Base-by-base conservation (phyloP, 2,113 vertebrate species). In the Corythornis madagascariensis region DNA sequence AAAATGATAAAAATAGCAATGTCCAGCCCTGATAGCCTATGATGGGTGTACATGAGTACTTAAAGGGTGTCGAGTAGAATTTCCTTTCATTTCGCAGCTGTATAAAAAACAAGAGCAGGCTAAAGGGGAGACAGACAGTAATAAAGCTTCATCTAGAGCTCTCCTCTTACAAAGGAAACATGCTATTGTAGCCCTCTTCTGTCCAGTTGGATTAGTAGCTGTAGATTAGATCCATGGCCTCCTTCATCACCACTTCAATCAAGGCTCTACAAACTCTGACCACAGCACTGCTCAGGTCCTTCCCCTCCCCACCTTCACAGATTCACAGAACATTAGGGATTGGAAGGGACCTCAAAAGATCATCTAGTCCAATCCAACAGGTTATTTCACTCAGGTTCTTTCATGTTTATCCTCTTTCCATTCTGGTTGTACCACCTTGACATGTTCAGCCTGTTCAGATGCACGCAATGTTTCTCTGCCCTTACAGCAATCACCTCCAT, bases 111-210 rank as follows among this genome's bases (percentile, higher is more conserved):
- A 77, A 57, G 31, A 94, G 53, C 57, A 82, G 50, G 16, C 52
- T 63, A 84, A 53, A 86, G 77, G 9, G 22, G n/a, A 73, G 11
- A 33, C 11, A 83, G 55, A 25, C 10, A 50, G 42, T 60, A 71
- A 29, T 24, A 70, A 82, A 87, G 50, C 48, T 74, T 43, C 35
- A 89, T 52, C 15, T 2, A 83, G 43, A 77, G 79, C 29, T 31
- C 35, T 82, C 29, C 26, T 73, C 11, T 50, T 24, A 50, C 21
- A 22, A 50, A 50, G 48, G 21, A 50, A 92, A 85, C 1, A 5
- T 57, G 71, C 70, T 52, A 31, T 13, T 88, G 91, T 90, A 91
- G 97, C 91, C 97, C 96, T 85, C 95, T 90, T 95, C 96, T 96
- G 96, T 95, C 95, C 95, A 83, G n/a, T 17, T 38, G 48, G 55